These are phyloP conservation scores for Thunnus maccoyii DNA, from an alignment of 2,113 vertebrate species.

Conservation along the genomic window DNA sequence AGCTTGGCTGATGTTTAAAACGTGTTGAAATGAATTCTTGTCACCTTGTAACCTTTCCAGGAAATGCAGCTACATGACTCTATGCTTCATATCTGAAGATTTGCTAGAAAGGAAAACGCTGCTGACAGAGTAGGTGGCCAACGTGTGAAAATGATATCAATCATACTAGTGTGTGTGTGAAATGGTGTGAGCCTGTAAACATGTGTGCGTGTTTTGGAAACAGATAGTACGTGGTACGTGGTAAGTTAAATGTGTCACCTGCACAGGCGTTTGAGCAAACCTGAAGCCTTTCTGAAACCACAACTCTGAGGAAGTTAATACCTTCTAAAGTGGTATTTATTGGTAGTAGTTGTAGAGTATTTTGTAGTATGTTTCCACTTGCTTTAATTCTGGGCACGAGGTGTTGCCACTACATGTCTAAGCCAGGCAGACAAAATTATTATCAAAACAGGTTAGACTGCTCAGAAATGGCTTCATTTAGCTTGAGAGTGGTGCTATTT, in stretches of 20 bases:
- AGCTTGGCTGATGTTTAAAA: background rate
- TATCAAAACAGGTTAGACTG: conserved; percentile 15
- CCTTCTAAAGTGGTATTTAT: background rate
- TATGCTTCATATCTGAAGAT: background rate
- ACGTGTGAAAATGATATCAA: conserved; percentile 22
- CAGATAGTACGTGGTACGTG: background rate
- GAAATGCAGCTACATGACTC: conserved; percentile 11
- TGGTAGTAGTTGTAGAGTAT: background rate
- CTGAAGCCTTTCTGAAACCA: background rate
- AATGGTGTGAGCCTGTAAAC: background rate
- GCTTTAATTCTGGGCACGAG: background rate
- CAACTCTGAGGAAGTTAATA: background rate
- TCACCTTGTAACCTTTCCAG: conserved; percentile 26
- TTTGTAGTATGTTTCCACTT: background rate
- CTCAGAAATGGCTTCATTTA: background rate
- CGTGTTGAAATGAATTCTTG: background rate
- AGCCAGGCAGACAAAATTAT: background rate
- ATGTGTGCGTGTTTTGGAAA: conserved; percentile 14
- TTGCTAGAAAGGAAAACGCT: conserved; percentile 29
- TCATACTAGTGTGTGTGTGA: background rate
- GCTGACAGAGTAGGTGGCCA: background rate
- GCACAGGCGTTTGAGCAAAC: background rate
- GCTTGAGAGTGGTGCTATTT: no score
- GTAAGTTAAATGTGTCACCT: background rate
- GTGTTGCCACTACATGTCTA: conserved; percentile 18